phyloP scores from a whole-genome alignment of 2,888 invertebrate species.

The Erebia ligea region DNA sequence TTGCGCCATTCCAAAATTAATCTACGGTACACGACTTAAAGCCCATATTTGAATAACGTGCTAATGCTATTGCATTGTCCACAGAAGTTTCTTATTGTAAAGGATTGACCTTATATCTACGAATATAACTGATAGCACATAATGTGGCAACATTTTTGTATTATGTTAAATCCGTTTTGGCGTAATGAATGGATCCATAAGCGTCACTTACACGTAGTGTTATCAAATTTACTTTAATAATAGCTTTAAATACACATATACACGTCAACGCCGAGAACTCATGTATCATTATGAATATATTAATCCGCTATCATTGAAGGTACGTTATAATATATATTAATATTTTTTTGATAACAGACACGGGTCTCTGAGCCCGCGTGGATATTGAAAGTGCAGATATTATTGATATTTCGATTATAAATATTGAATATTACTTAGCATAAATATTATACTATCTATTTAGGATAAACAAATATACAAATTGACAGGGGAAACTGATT shows the following conservation, averaged over 20 bases:
- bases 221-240: conserved; percentile 60
- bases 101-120: not conserved
- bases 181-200: conserved; percentile 44
- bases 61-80: too few relatives aligned
- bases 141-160: conserved; percentile 18
- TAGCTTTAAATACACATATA: conserved; percentile 74
- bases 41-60: not conserved
- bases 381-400: conserved; percentile 37
- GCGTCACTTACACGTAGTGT: conserved; percentile 55
- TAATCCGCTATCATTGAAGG: conserved; percentile 67
- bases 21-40: not conserved
- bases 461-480: conserved; percentile 29
- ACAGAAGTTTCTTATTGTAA: not conserved
- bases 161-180: conserved; percentile 19
- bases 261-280: conserved; percentile 68
- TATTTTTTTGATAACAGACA: conserved; percentile 68
- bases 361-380: conserved; percentile 60
- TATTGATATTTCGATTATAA: conserved; percentile 1
- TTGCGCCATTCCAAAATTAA: not conserved
- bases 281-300: conserved; percentile 25
- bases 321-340: conserved; percentile 62
- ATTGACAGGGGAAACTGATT: conserved; percentile 28
- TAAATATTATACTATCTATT: conserved; percentile 18
- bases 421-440: conserved; percentile 8
- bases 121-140: not conserved